Conservation (phyloP, 2,113 vertebrate genomes). For the Ranitomeya imitator region DNA sequence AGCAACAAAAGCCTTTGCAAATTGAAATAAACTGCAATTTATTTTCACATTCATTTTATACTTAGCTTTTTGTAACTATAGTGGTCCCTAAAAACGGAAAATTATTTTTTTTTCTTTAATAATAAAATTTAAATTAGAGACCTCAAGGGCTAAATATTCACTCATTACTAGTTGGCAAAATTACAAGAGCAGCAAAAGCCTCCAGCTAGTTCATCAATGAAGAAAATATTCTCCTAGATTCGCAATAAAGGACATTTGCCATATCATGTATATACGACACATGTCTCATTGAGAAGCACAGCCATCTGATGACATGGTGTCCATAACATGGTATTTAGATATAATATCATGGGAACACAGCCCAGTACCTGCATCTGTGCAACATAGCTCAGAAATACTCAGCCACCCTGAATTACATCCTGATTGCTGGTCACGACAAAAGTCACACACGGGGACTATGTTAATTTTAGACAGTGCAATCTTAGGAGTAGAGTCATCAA, state of each 20-base stretch:
- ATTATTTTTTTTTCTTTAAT: background rate
- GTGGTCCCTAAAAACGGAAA: background rate
- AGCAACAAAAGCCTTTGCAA: constrained; percentile 25
- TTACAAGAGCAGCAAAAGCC: constrained; percentile 23
- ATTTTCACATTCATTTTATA: constrained; percentile 40
- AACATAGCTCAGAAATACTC: background rate
- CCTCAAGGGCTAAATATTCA: constrained; percentile 15
- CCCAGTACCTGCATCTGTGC: background rate
- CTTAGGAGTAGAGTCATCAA: too few species aligned
- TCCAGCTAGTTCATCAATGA: constrained; percentile 9
- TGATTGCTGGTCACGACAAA: too few species aligned
- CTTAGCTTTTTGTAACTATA: constrained; percentile 26
- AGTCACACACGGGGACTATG: too few species aligned
- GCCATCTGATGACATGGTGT: background rate
- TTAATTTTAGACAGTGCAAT: too few species aligned
- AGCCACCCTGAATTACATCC: too few species aligned
- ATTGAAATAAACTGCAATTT: constrained; percentile 48
- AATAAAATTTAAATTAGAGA: constrained; percentile 37
- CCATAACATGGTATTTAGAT: background rate
- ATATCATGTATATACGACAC: background rate
- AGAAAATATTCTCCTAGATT: background rate
- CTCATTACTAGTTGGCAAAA: constrained; percentile 22
- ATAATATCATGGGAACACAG: background rate
- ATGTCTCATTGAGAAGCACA: background rate
- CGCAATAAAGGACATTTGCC: background rate